Conservation (phyloP, 2,888 invertebrate genomes). For the Drosophila atroscutellata region DNA sequence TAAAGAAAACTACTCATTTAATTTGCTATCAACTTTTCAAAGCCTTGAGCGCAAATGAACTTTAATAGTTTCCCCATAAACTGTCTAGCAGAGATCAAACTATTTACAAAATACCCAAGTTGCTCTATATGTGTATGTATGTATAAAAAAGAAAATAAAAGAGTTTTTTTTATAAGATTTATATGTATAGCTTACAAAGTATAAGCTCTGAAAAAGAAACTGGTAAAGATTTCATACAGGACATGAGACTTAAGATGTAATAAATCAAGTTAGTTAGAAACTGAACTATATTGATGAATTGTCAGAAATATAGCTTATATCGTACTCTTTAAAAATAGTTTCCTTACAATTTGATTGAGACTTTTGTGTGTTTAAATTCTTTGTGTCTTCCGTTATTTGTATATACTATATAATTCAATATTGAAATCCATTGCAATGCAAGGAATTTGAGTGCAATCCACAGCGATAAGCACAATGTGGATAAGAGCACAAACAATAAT, state of each 20-base stretch:
- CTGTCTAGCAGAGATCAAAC: constrained; percentile 45
- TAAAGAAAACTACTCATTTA: constrained; percentile 33
- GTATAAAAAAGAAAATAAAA: constrained; percentile 5
- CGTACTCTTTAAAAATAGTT: not conserved
- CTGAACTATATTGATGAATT: constrained; percentile 19
- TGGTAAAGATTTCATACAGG: constrained; percentile 13
- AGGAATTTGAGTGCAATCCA: constrained; percentile 71
- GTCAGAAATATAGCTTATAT: constrained; percentile 7
- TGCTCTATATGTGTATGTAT: not conserved
- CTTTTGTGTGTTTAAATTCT: constrained; percentile 41
- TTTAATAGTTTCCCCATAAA: constrained; percentile 42
- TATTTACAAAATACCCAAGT: constrained; percentile 55
- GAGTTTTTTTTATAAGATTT: constrained; percentile 58
- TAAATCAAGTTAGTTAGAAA: constrained; percentile 34
- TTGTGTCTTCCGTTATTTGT: constrained; percentile 61
- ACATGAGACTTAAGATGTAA: constrained; percentile 29
- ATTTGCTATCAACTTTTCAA: constrained; percentile 45
- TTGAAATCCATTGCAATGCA: constrained; percentile 68
- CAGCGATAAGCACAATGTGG: constrained; percentile 40
- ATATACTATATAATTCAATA: constrained; percentile 26
- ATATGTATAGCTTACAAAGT: constrained; percentile 39
- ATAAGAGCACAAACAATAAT: constrained; percentile 52
- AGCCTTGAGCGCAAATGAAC: constrained; percentile 44
- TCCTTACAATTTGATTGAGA: constrained; percentile 7
- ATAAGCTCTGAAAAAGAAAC: not conserved